Conservation (phyloP, 2,888 invertebrate genomes). For the Oscheius myriophilus region DNA sequence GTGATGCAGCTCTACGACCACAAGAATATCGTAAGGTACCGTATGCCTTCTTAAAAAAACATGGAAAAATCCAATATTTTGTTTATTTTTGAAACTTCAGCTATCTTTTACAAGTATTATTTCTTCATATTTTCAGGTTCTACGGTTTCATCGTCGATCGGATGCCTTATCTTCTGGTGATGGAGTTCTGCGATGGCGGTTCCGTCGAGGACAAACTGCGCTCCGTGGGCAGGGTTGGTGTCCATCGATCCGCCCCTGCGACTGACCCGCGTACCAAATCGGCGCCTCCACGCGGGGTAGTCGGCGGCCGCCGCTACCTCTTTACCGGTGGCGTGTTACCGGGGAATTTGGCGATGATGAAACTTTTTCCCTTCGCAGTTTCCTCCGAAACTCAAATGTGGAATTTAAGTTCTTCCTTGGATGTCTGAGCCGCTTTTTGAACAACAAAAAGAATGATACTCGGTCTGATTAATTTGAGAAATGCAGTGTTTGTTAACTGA, state of each 20-base stretch:
- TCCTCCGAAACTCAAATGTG: conserved; percentile 7
- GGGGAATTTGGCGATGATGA: conserved; percentile 17
- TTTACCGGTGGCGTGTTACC: conserved; percentile 4
- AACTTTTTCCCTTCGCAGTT: conserved; percentile 23
- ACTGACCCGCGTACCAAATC: conserved; percentile 13
- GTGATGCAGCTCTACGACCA: conserved; percentile 66
- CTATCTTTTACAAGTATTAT: neutral
- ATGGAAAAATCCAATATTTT: neutral
- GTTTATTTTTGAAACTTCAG: too few relatives aligned
- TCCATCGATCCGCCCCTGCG: too few relatives aligned
- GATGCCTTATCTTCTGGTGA: conserved; percentile 59
- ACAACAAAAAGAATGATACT: too few relatives aligned
- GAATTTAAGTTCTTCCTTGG: conserved; percentile 17
- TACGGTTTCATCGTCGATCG: conserved; percentile 62
- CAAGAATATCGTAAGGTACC: conserved; percentile 59
- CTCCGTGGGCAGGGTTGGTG: neutral
- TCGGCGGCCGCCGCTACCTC: neutral
- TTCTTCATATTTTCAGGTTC: conserved; percentile 33
- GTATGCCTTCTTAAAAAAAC: neutral
- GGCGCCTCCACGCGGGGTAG: neutral
- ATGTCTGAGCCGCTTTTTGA: conserved; percentile 25
- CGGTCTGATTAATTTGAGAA: too few relatives aligned
- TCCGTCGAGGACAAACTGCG: conserved; percentile 53
- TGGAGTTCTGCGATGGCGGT: conserved; percentile 63
- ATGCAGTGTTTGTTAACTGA: too few relatives aligned